phyloP scores from a whole-genome alignment of 2,888 invertebrate genomes.

The Hirtodrosophila alboralis region DNA sequence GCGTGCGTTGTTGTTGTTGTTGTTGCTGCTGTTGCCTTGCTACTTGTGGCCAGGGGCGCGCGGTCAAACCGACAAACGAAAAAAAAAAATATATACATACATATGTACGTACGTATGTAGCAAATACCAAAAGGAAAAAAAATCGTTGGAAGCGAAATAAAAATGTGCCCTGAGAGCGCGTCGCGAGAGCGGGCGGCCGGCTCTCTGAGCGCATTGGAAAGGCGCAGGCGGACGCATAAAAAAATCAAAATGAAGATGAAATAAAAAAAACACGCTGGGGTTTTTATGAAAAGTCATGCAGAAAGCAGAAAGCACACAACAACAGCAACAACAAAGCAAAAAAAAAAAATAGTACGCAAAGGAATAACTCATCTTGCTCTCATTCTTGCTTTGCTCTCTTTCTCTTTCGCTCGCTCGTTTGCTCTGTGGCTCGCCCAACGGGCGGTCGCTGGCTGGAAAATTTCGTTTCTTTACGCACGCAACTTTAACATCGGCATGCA shows the following conservation, averaged over 20 bases:
- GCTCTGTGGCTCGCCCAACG: constrained; percentile 25
- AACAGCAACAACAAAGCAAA: constrained; percentile 21
- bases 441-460: constrained; percentile 64
- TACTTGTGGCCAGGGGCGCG: constrained; percentile 71
- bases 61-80: constrained; percentile 59
- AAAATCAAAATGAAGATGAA: constrained; percentile 30
- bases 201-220: constrained; percentile 59
- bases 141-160: constrained; percentile 59
- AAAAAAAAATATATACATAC: constrained; percentile 29
- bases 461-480: constrained; percentile 42
- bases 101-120: too few species aligned
- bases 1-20: constrained; percentile 27
- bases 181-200: constrained; percentile 33
- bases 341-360: constrained; percentile 42
- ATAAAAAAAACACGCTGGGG: constrained; percentile 22
- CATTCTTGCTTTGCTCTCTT: constrained; percentile 5
- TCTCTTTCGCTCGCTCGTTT: constrained; percentile 8
- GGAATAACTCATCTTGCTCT: constrained; percentile 45
- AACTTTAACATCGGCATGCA: constrained; percentile 48
- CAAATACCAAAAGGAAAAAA: constrained; percentile 43
- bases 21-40: constrained; percentile 44
- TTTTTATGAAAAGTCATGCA: constrained; percentile 38
- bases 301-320: constrained; percentile 12
- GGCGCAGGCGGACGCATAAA: constrained; percentile 51
- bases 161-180: constrained; percentile 52